Evolutionary conservation across 2,797 vertebrate species (phyloP).

Genomic region (Gallinago stenura): DNA sequence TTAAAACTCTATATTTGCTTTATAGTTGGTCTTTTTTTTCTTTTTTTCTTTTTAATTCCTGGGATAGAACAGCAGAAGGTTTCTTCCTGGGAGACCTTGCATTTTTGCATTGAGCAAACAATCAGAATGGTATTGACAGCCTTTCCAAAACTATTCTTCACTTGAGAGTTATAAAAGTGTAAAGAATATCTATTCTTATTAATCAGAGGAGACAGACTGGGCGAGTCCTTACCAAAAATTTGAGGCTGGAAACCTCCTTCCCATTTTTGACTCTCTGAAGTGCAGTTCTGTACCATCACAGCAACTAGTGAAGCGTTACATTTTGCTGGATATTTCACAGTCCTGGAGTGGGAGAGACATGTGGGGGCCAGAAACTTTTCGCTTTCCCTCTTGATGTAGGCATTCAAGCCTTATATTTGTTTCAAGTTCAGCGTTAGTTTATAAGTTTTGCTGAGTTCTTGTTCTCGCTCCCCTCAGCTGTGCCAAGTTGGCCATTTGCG

Average conservation of each 20-base stretch:
- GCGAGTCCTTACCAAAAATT: not conserved
- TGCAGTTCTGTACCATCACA: not conserved
- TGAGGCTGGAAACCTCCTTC: not conserved
- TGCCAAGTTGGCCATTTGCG: not conserved
- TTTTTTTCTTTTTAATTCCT: not conserved
- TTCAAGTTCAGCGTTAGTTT: not conserved
- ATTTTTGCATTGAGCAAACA: not conserved
- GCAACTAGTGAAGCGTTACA: not conserved
- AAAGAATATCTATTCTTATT: not conserved
- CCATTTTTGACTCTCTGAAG: not conserved
- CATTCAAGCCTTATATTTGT: not conserved
- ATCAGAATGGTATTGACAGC: not conserved
- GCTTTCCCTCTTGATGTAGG: not conserved
- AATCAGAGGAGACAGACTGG: not conserved
- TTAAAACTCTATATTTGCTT: not conserved
- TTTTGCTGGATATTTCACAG: not conserved
- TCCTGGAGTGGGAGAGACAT: not conserved
- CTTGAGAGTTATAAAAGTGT: not conserved
- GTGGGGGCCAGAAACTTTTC: not conserved
- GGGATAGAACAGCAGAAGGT: not conserved
- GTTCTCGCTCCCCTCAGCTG: not conserved
- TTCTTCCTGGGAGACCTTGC: not conserved
- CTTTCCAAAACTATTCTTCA: not conserved
- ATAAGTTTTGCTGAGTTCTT: not conserved
- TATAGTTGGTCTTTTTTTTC: not conserved